Evolutionary conservation across 2,888 invertebrate species (phyloP), one percentile per base, ranked within the genome.

Genomic region (Aradus depressus): DNA sequence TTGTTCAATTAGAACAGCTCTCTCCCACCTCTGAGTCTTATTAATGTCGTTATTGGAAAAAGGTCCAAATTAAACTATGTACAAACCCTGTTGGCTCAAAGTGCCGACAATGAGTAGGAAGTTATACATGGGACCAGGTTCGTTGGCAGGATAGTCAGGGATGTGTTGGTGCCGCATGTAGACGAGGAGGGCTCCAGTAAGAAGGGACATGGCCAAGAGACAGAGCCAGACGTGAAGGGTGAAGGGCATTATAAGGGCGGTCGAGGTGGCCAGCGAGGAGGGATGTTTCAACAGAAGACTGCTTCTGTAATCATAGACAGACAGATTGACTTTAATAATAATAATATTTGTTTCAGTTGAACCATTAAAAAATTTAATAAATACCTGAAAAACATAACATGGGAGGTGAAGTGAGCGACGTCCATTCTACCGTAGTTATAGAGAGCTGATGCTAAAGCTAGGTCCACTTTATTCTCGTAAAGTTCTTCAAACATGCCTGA

Each of bases 201-300:
- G 8, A 16, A 51, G 16, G 19, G 51, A 37, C 6, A 44, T 25
- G 26, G 39, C 12, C 14, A 50, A 45, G 8, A 48, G 50, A 32
- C 45, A 47, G 2, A 57, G 26, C 59, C 59, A 59, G 12, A 52
- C 52, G 2, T 48, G 16, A 2, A 52, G 22, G 3, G 54, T 47
- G 16, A 59, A 44, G 4, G 59, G 59, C 18, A 44, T 52, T n/a
- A 54, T 49, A 4, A 59, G 49, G 2, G 58, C 59, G 22, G 54
- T 53, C 19, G 53, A 54, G n/a, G 53, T 42, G 2, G 54, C 57
- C 14, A 58, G 45, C 14, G 55, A 50, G 14, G 51, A 45, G 4
- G 59, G 59, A 25, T 59, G 59, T 14, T 56, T 51, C 37, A 59
- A 59, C 10, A 58, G 45, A 25, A 59, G 54, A 28, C 50, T 52